phyloP scores from a whole-genome alignment of 2,113 vertebrate genomes.

The Crotalus horridus region DNA sequence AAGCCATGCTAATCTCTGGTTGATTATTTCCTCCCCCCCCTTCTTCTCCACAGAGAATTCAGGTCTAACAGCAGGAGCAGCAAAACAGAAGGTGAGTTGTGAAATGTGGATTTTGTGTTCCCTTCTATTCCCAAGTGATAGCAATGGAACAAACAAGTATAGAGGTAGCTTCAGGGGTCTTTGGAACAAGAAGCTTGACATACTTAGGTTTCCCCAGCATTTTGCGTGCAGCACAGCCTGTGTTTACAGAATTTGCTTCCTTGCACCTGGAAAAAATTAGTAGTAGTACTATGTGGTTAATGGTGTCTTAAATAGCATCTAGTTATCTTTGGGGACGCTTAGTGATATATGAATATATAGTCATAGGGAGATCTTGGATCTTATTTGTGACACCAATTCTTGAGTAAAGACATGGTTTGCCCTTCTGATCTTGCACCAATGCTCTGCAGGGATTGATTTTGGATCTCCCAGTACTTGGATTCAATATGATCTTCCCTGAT shows the following conservation, averaged over 20 bases:
- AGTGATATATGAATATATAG: background rate
- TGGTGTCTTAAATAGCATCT: background rate
- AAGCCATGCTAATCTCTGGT: conserved; percentile 31
- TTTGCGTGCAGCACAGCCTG: background rate
- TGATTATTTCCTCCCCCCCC: background rate
- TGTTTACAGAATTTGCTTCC: background rate
- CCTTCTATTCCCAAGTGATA: background rate
- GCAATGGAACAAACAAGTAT: background rate
- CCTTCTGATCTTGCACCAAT: background rate
- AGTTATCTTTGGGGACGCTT: background rate
- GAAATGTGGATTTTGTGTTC: background rate
- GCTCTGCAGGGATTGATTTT: background rate
- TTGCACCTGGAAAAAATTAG: background rate
- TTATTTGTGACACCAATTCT: background rate
- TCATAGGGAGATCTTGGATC: background rate
- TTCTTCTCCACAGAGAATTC: conserved; percentile 64
- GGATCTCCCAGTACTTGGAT: background rate
- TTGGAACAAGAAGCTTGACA: background rate
- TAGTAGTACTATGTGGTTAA: background rate
- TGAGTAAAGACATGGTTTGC: background rate
- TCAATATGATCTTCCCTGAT: background rate
- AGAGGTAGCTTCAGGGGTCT: background rate
- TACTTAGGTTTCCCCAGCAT: background rate
- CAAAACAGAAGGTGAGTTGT: conserved; percentile 74
- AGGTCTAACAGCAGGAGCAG: conserved; percentile 73